phyloP scores from a whole-genome alignment of 1,140 invertebrate species.

The Drosophila obscura region DNA sequence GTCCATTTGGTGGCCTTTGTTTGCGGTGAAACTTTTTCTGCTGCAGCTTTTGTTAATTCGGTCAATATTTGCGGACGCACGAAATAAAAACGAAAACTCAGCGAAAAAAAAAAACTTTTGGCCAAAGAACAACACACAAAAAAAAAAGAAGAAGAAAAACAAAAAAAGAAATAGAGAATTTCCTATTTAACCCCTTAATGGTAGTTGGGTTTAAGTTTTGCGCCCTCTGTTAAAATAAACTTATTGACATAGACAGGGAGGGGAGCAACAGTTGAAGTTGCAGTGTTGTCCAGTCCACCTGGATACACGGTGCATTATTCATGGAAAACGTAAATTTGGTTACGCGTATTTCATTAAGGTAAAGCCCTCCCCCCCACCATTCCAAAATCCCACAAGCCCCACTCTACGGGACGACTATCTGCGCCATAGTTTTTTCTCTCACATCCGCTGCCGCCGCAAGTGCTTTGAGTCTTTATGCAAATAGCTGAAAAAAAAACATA shows the following conservation, averaged over 20 bases:
- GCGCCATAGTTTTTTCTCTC: conserved; percentile 10
- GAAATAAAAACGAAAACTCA: conserved; percentile 81
- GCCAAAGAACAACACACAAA: conserved; percentile 47
- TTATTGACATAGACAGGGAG: conserved; percentile 29
- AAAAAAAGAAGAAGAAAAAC: conserved; percentile 49
- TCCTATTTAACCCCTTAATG: conserved; percentile 79
- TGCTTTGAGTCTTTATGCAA: conserved; percentile 42
- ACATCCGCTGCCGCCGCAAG: conserved; percentile 18
- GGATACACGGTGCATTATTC: conserved; percentile 36
- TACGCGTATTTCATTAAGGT: conserved; percentile 52
- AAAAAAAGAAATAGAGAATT: conserved; percentile 13
- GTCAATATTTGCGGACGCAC: conserved; percentile 82
- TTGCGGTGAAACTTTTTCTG: conserved; percentile 66
- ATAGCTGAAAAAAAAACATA: conserved; percentile 8
- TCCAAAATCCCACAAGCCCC: not conserved
- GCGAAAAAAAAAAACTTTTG: conserved; percentile 65
- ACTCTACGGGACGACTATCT: too few species aligned
- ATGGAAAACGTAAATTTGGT: conserved; percentile 48
- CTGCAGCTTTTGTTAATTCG: conserved; percentile 77
- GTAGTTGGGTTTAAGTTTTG: conserved; percentile 54
- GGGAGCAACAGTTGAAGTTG: conserved; percentile 15
- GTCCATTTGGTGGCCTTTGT: conserved; percentile 54
- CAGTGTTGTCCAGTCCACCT: conserved; percentile 22
- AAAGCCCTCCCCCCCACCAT: not conserved
- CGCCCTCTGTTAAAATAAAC: conserved; percentile 27